Base-by-base conservation (phyloP, 2,113 vertebrate species). In the Diphyllodes magnificus region DNA sequence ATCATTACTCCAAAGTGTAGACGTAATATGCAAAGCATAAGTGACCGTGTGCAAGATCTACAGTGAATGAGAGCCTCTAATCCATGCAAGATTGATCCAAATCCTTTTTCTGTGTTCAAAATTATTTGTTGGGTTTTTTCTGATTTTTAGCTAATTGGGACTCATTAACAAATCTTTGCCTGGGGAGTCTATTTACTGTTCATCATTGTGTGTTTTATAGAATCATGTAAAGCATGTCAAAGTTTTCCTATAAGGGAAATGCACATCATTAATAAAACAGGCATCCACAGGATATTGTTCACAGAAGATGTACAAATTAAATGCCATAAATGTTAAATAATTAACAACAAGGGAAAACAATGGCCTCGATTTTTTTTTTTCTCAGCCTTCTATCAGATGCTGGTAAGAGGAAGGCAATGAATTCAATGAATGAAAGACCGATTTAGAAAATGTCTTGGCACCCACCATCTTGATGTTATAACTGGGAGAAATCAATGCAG, bases 401-500 rank as follows among this genome's bases (percentile, higher is more conserved):
- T 54, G 66, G 77, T 80, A 95, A 94, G 63, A 82, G 9, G 7
- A 24, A 86, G 18, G 7, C 37, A 85, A 40, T 80, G 39, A 82
- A 96, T 90, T 89, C 11, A 23, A 47, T 50, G 66, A 86, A 91
- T 33, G 86, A 96, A 88, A 94, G 20, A 56, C 19, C 5, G 4
- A 61, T 71, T 89, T 71, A 83, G 33, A 77, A 85, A 85, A 63
- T 44, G 9, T 70, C 24, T 39, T 66, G 45, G 24, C 30, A 82
- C 15, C 4, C 16, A 72, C 17, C 0, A 0, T 56, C 10, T 88
- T 90, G 45, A 10, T 15, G 72, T 90, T 90, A n/a, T 45, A 71
- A 37, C 27, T 50, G 17, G 4, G 27, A 66, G 4, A 90, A 92
- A 82, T 77, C 53, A 76, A 80, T 70, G 33, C 25, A 85, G 79